Conservation (phyloP, 1,140 invertebrate species). For the Psilanteris sp. region DNA sequence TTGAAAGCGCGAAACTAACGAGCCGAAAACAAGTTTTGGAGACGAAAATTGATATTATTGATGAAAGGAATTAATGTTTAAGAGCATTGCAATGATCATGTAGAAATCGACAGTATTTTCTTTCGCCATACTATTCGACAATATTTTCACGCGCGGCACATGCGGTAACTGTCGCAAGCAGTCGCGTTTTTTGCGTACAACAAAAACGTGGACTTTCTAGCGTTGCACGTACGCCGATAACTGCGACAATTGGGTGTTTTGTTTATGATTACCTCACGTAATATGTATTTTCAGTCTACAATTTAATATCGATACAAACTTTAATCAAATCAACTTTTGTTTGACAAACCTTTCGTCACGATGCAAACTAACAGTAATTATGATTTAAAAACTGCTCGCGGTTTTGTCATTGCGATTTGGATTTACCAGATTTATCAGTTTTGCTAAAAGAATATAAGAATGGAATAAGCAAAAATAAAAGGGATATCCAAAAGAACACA, state of each 20-base stretch:
- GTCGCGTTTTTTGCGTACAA: constrained; percentile 26
- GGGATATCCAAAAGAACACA: too few relatives aligned
- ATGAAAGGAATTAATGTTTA: background rate
- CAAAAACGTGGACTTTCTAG: constrained; percentile 63
- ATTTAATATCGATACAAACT: constrained; percentile 33
- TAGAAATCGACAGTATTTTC: constrained; percentile 31
- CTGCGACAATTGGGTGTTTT: constrained; percentile 54
- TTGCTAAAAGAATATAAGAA: too few relatives aligned
- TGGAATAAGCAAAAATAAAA: too few relatives aligned
- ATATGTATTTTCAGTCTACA: constrained; percentile 43
- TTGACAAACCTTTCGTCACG: constrained; percentile 29
- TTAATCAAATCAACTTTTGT: constrained; percentile 43
- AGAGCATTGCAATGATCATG: background rate
- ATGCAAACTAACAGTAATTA: constrained; percentile 16
- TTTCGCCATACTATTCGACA: constrained; percentile 16
- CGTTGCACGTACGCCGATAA: constrained; percentile 52
- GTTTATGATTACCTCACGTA: constrained; percentile 55
- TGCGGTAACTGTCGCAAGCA: constrained; percentile 44
- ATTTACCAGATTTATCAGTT: too few relatives aligned
- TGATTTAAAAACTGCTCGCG: too few relatives aligned
- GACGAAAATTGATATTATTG: too few relatives aligned
- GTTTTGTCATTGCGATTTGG: too few relatives aligned
- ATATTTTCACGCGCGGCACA: constrained; percentile 36
- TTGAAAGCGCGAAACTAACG: too few relatives aligned
- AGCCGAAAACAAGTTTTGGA: too few relatives aligned